Evolutionary conservation across 2,888 invertebrate species (phyloP), one percentile per base, ranked within the genome.

Genomic region (Phengaris arion): DNA sequence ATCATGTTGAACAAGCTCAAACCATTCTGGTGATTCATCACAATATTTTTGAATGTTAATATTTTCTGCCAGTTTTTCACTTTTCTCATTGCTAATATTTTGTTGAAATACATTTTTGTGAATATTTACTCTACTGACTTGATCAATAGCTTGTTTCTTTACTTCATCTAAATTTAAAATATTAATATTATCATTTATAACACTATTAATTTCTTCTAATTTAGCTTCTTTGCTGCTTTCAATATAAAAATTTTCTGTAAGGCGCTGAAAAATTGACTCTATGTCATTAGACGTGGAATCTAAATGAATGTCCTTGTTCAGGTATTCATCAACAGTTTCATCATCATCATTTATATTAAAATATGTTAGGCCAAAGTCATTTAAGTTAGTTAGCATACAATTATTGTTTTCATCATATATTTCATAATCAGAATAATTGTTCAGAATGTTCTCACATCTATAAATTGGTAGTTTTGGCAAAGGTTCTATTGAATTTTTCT

Each of bases 401-500:
- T 72, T 72, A 52, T 72, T 72, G 12, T 59, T 55, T n/a, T 46
- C 46, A 59, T 51, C 59, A 64, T 74, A 59, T 51, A 48, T 64
- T 48, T 69, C 55, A n/a, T 54, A 13, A 15, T 45, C 45, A 12
- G 55, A 54, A 54, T 54, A 46, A 46, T 15, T 46, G 2, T 35
- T 52, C 0, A 46, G 45, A 15, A 15, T 0, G 55, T 45, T 57
- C 45, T 45, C n/a, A 46, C 13, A 5, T 46, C 45, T 45, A 51
- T 13, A 22, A 22, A 22, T 45, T 10, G 68, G 6, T 54, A 22
- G 48, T 12, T 59, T 59, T 15, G 2, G 46, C 15, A 74, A 51
- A 48, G 13, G 12, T 8, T n/a, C 48, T 12, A 48, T 7, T 13
- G 7, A 59, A 10, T 35, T 74, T 35, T 51, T 8, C 51, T 51